Conservation (phyloP, 2,797 vertebrate species). For the Aplochiton taeniatus region DNA sequence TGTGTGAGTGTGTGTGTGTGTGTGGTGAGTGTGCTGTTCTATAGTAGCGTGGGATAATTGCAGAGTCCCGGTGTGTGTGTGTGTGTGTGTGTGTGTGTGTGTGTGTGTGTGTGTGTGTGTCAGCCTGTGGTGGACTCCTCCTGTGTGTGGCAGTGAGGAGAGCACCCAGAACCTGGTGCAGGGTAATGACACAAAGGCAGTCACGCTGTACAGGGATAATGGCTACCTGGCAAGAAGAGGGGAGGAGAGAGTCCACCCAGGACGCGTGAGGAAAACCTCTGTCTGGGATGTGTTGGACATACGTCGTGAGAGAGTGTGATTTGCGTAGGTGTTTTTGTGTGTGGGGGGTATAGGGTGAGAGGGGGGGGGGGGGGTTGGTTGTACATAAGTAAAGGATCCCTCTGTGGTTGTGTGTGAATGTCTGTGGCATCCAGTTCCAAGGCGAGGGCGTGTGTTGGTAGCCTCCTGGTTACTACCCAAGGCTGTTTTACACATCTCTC, state of each 20-base stretch:
- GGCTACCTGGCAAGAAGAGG: no score
- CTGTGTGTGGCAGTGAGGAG: slow-evolving; percentile 48
- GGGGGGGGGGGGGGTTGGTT: no score
- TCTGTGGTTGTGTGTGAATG: no score
- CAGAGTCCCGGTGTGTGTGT: slow-evolving; percentile 28
- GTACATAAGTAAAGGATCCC: no score
- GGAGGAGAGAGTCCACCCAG: no score
- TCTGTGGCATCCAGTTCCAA: no score
- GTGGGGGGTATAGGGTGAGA: slow-evolving; percentile 11
- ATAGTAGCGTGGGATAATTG: slow-evolving; percentile 1
- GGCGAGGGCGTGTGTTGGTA: slow-evolving; percentile 12
- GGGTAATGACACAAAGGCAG: background rate
- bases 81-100: slow-evolving; percentile 3
- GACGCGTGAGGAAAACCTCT: no score
- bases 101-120: slow-evolving; percentile 33
- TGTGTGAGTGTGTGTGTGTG: background rate
- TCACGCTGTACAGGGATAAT: no score
- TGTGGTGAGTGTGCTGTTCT: background rate
- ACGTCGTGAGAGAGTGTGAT: background rate
- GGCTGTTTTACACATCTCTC: slow-evolving; percentile 29
- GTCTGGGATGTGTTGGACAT: no score
- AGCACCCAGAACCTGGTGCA: slow-evolving; percentile 57
- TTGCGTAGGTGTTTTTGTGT: background rate
- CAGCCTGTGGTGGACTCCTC: slow-evolving; percentile 61
- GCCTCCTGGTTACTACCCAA: background rate